Evolutionary conservation across 2,113 vertebrate genomes (phyloP), one percentile per base, ranked within the genome.

Genomic region (Bostrychus sinensis): DNA sequence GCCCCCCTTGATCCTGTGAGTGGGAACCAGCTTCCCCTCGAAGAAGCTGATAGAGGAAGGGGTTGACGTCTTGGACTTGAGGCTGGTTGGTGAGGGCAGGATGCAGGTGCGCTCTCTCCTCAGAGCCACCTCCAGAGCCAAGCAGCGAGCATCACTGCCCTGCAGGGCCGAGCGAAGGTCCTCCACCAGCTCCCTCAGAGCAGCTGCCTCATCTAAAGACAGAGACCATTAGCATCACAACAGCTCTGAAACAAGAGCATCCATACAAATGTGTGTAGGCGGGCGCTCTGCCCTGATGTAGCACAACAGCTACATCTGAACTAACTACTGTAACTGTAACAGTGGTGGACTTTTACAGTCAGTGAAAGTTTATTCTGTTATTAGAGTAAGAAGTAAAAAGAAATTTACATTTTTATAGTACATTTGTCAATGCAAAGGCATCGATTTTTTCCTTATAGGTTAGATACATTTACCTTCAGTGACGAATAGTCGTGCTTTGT

Each of bases 171-270:
- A 89, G 23, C 92, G 89, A 10, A 93, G 89, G 77, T 93, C 92
- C 83, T 93, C 92, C 70, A 93, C 92, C 66, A 93, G 77, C 75
- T 93, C 92, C 64, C 92, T 83, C 50, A 93, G 86, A 75, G 83
- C 86, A 1, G 45, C 53, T 2, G 70, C 75, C 61, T 89, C 86
- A 22, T 72, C 85, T 87, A 66, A 55, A 13, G 19, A 20, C 50
- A 22, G 28, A 16, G 25, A 16, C 46, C 13, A 12, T 26, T 7
- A 26, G 23, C 42, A 26, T 8, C 23, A 39, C 42, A 22, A 32
- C 3, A 54, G 6, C 30, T 4, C n/a, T 45, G 42, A 19, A 7
- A 45, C 12, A 26, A 26, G 23, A 28, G 23, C 46, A 28, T 51
- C 11, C 23, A 51, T 30, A 51, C 42, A 20, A 20, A 7, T 12